Percentiles rank a stretch among this genome's conserved stretches.
These are phyloP conservation scores for Neopipo cinnamomea DNA, from an alignment of 2,113 vertebrate species.

Conservation along the genomic window DNA sequence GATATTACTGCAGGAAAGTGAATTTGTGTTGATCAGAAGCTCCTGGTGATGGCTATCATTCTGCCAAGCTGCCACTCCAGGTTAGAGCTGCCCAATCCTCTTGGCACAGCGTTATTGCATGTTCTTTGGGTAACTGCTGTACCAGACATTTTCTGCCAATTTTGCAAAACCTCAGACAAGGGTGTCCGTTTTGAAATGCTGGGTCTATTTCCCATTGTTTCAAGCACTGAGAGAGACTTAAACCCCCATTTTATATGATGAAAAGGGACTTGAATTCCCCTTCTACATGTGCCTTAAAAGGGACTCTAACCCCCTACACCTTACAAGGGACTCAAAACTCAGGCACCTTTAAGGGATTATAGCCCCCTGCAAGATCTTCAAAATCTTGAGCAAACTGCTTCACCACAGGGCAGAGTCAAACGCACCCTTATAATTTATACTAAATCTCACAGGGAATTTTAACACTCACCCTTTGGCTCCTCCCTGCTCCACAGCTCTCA, in stretches of 20 bases:
- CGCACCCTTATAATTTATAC: not conserved
- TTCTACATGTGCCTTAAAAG: not conserved
- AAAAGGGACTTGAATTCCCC: not conserved
- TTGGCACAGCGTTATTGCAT: fast-evolving
- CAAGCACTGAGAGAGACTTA: not conserved
- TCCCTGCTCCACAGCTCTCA: not conserved
- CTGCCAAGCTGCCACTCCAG: not conserved
- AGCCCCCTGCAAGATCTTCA: not conserved
- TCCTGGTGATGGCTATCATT: not conserved
- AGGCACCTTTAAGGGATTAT: not conserved
- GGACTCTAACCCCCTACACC: not conserved
- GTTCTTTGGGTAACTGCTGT: too few relatives aligned
- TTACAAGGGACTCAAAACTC: not conserved
- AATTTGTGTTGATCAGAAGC: not conserved
- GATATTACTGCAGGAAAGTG: not conserved
- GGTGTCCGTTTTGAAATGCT: not conserved
- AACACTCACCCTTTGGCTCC: not conserved
- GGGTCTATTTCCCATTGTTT: not conserved
- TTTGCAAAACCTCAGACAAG: not conserved
- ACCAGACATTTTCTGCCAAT: not conserved
- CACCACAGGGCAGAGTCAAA: not conserved
- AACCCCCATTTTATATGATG: not conserved
- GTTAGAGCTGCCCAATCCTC: not conserved
- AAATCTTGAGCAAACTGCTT: not conserved
- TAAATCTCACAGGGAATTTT: not conserved